Evolutionary conservation across 2,113 vertebrate genomes (phyloP).

Genomic region (Brachyhypopomus gauderio): DNA sequence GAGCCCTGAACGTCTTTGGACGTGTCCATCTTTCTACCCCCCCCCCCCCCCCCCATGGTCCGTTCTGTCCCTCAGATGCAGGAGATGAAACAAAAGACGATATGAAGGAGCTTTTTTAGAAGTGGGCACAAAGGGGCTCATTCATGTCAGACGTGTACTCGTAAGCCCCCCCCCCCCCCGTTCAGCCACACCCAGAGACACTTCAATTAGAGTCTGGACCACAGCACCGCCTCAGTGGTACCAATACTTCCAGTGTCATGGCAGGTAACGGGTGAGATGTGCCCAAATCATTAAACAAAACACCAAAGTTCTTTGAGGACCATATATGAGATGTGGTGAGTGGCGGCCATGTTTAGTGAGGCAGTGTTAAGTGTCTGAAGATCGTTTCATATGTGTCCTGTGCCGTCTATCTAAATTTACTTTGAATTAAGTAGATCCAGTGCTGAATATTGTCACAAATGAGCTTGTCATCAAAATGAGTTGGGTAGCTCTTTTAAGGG

Average conservation of each 20-base stretch:
- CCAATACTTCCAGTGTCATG: neutral
- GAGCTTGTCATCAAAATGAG: no score
- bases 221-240: neutral
- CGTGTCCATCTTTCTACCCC: slow-evolving; percentile 22
- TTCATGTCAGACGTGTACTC: slow-evolving; percentile 18
- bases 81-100: slow-evolving; percentile 29
- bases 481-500: no score
- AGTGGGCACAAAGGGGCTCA: slow-evolving; percentile 36
- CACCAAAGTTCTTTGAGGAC: no score
- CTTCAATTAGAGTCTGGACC: slow-evolving; percentile 27
- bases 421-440: no score
- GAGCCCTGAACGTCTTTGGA: neutral
- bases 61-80: slow-evolving; percentile 25
- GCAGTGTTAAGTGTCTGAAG: no score
- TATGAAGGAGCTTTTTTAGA: slow-evolving; percentile 28
- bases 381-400: no score
- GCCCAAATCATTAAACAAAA: no score
- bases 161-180: slow-evolving; percentile 15
- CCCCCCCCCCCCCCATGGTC: slow-evolving; percentile 8
- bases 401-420: no score
- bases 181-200: slow-evolving; percentile 30
- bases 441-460: no score
- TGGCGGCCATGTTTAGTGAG: no score
- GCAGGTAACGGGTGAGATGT: neutral
- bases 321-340: no score